These are phyloP conservation scores for Meloe dianella DNA, from an alignment of 2,888 invertebrate genomes.

Conservation along the genomic window DNA sequence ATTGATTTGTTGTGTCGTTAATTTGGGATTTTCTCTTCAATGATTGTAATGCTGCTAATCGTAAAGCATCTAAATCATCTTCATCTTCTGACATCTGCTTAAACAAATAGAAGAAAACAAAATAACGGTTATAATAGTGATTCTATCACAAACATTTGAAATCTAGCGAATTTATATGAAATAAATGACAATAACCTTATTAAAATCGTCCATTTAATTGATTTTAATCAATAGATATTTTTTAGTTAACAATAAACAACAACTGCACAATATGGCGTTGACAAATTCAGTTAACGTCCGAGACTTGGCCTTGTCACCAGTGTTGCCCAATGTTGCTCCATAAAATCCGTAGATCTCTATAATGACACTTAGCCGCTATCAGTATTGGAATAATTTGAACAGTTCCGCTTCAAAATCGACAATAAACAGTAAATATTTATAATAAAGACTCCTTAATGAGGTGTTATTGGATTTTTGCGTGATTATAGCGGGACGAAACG, in stretches of 20 bases:
- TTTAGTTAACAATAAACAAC: conserved; percentile 23
- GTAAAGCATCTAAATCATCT: conserved; percentile 62
- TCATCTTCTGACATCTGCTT: conserved; percentile 59
- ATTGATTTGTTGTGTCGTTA: not conserved
- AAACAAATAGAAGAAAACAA: conserved; percentile 21
- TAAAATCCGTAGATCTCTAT: not conserved
- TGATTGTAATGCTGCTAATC: conserved; percentile 61
- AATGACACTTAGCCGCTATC: too few species aligned
- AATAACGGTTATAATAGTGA: conserved; percentile 4
- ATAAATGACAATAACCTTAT: conserved; percentile 14
- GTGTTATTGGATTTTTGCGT: too few species aligned
- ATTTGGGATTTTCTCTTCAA: conserved; percentile 46
- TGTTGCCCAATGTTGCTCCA: not conserved
- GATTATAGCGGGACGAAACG: too few species aligned
- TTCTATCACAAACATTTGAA: not conserved
- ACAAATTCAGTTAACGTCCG: not conserved
- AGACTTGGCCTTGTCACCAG: too few species aligned
- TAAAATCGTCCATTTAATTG: conserved; percentile 22
- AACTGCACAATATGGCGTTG: conserved; percentile 36
- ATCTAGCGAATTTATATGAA: not conserved
- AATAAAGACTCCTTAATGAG: too few species aligned
- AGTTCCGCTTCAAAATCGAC: too few species aligned
- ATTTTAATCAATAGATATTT: conserved; percentile 16
- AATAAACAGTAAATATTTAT: too few species aligned
- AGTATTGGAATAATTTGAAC: too few species aligned